These are phyloP conservation scores for Cydia strobilella DNA, from an alignment of 1,140 invertebrate genomes.

Conservation along the genomic window DNA sequence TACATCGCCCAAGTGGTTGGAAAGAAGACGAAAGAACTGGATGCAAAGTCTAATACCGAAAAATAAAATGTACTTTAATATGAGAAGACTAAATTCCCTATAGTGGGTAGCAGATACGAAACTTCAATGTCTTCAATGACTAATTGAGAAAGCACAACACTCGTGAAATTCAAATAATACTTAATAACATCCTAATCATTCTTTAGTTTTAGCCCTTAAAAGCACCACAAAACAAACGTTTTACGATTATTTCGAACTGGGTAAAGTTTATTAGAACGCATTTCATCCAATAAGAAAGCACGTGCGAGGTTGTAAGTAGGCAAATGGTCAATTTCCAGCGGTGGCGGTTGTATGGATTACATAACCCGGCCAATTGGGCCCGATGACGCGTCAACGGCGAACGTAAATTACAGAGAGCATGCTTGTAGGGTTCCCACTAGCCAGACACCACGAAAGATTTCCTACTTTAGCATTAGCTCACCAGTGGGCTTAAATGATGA, in stretches of 20 bases:
- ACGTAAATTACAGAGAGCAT: constrained; percentile 21
- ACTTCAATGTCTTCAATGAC: too few relatives aligned
- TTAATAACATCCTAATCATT: neutral
- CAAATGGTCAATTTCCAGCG: constrained; percentile 13
- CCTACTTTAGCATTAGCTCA: too few relatives aligned
- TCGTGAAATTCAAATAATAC: too few relatives aligned
- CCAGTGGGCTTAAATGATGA: neutral
- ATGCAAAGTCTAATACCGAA: too few relatives aligned
- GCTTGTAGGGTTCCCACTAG: neutral
- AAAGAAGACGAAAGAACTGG: too few relatives aligned
- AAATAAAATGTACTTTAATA: too few relatives aligned
- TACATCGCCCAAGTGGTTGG: too few relatives aligned
- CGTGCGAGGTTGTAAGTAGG: neutral
- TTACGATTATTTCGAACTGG: neutral
- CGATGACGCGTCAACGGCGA: constrained; percentile 43
- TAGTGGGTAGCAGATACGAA: too few relatives aligned
- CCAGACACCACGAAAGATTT: neutral
- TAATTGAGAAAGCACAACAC: neutral
- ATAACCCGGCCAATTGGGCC: constrained; percentile 55
- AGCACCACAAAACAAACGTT: neutral
- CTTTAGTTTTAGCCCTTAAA: neutral
- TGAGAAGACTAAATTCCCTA: too few relatives aligned
- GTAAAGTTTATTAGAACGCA: neutral
- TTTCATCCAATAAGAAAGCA: neutral
- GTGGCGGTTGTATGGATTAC: constrained; percentile 37